These are phyloP conservation scores for Phalacrocorax aristotelis DNA, from an alignment of 2,113 vertebrate genomes.

Conservation along the genomic window DNA sequence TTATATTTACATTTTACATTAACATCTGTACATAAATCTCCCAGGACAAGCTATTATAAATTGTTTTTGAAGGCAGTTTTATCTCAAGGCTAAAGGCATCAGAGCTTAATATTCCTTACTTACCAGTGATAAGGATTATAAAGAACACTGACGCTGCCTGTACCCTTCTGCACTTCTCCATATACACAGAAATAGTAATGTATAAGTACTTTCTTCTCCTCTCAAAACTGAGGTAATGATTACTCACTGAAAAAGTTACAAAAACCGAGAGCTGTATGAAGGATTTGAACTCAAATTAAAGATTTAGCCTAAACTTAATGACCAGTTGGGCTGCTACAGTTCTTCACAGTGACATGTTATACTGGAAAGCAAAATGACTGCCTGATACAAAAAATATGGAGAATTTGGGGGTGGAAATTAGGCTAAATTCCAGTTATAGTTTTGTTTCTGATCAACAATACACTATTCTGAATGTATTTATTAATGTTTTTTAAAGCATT, in stretches of 20 bases:
- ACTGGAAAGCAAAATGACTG: not conserved
- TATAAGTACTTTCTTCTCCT: not conserved
- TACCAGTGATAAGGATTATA: constrained; percentile 30
- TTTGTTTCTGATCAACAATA: not conserved
- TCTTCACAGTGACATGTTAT: not conserved
- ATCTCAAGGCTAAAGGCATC: constrained; percentile 12
- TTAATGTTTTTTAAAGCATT: not conserved
- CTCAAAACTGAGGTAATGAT: not conserved
- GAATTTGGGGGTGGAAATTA: not conserved
- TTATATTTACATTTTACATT: constrained; percentile 47
- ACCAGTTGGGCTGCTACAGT: not conserved
- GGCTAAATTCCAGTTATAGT: not conserved
- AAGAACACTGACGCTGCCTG: not conserved
- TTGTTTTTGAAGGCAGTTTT: constrained; percentile 35
- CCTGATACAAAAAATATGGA: not conserved
- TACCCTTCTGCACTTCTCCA: not conserved
- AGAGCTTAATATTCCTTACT: constrained; percentile 29
- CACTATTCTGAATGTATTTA: not conserved
- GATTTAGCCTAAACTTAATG: constrained; percentile 30
- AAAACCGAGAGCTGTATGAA: not conserved
- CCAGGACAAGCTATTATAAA: constrained; percentile 20
- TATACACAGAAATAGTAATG: not conserved
- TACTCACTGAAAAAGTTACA: constrained; percentile 14
- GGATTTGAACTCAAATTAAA: constrained; percentile 39
- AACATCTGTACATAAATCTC: constrained; percentile 27